Conservation (phyloP, 1,140 invertebrate genomes). For the Bombus superbus region DNA sequence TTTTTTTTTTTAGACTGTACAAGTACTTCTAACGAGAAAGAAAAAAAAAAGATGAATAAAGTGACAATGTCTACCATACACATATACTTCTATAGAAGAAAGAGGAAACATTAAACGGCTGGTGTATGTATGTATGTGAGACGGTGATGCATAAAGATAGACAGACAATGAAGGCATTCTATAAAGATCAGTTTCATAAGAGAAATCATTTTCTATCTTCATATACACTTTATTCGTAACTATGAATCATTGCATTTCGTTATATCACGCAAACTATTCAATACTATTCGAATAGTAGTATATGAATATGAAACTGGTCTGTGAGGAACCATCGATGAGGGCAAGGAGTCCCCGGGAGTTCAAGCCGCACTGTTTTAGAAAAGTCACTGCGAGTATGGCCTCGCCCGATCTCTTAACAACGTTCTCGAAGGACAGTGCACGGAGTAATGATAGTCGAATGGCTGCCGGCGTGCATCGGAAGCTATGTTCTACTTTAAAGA, state of each 20-base stretch:
- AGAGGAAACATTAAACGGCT: conserved; percentile 17
- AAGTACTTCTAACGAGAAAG: background rate
- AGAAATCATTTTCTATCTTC: background rate
- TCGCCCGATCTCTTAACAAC: conserved; percentile 35
- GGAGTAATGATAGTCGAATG: conserved; percentile 43
- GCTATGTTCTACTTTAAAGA: conserved; percentile 53
- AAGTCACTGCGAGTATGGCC: conserved; percentile 55
- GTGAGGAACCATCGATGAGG: background rate
- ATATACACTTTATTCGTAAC: no score
- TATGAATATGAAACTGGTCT: conserved; percentile 22
- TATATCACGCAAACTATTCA: background rate
- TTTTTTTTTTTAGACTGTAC: conserved; percentile 11
- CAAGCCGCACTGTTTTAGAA: conserved; percentile 54
- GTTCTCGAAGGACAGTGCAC: conserved; percentile 50
- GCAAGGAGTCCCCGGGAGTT: conserved; percentile 10
- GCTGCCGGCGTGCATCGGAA: conserved; percentile 61
- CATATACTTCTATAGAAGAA: conserved; percentile 18
- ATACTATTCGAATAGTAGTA: background rate
- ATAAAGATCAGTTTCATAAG: conserved; percentile 22
- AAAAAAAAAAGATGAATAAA: background rate
- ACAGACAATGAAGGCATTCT: conserved; percentile 22
- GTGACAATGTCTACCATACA: conserved; percentile 15
- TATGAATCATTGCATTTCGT: no score
- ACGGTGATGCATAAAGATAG: conserved; percentile 7
- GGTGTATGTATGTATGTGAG: conserved; percentile 9